Evolutionary conservation across 2,797 vertebrate species (phyloP).

Genomic region (Heterohyrax brucei): DNA sequence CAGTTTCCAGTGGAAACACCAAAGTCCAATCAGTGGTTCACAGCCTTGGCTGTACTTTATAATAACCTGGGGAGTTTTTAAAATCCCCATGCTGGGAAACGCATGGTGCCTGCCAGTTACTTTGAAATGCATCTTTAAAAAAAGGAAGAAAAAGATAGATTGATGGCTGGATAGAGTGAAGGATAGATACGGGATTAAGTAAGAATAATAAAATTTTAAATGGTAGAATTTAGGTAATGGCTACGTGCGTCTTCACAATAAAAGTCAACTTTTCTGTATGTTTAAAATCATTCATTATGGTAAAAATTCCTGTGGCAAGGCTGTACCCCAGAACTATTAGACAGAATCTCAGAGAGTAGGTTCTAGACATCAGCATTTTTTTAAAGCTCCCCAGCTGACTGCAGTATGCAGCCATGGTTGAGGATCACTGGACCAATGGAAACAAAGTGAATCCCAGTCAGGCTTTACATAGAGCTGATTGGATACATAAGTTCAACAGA

Average conservation of each 20-base stretch:
- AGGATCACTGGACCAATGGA: neutral
- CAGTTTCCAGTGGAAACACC: too few relatives aligned
- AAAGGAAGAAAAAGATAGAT: neutral
- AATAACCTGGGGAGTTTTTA: neutral
- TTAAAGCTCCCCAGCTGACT: neutral
- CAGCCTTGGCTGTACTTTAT: too few relatives aligned
- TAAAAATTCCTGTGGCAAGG: neutral
- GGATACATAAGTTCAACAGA: neutral
- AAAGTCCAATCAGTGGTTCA: too few relatives aligned
- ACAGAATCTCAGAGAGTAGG: neutral
- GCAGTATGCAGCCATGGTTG: neutral
- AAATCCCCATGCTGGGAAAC: neutral
- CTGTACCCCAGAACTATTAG: neutral
- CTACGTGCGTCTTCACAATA: neutral
- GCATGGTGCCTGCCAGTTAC: neutral
- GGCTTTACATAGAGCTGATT: neutral
- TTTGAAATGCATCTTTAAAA: neutral
- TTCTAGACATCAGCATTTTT: neutral
- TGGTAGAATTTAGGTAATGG: neutral
- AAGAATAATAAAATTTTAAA: conserved; percentile 17
- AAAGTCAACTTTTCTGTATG: conserved; percentile 2
- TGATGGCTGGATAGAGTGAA: neutral
- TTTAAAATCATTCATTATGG: neutral
- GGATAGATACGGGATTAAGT: neutral
- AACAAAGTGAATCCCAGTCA: neutral